Percentiles rank a stretch among this genome's conserved stretches.
Evolutionary conservation across 2,888 invertebrate genomes (phyloP).

Genomic region (Scaptomyza flava): DNA sequence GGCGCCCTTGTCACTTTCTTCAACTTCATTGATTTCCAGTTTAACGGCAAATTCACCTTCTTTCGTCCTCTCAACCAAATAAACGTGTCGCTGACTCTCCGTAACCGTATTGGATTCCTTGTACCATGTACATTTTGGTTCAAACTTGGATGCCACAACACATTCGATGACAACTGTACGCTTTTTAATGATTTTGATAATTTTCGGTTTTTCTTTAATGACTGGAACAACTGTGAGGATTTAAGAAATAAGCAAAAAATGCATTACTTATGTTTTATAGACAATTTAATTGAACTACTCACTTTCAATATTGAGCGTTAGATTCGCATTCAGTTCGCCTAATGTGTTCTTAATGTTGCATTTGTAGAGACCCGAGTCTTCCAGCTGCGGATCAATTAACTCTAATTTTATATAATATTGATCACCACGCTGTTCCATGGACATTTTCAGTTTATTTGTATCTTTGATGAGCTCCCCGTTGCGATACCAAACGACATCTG

Average conservation of each 20-base stretch:
- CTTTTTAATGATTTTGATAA: slow-evolving; percentile 96
- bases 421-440: slow-evolving; percentile 90
- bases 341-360: slow-evolving; percentile 98
- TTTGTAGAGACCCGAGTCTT: slow-evolving; percentile 98
- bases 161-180: slow-evolving; percentile 97
- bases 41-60: slow-evolving; percentile 95
- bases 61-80: slow-evolving; percentile 81
- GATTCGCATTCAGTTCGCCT: slow-evolving; percentile 98
- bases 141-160: slow-evolving; percentile 95
- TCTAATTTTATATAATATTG: slow-evolving; percentile 94
- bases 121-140: slow-evolving; percentile 97
- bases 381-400: slow-evolving; percentile 94
- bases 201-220: slow-evolving; percentile 95
- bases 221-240: slow-evolving; percentile 91
- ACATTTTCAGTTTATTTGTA: slow-evolving; percentile 92
- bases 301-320: slow-evolving; percentile 99
- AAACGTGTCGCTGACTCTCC: slow-evolving; percentile 86
- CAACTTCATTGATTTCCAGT: slow-evolving; percentile 94
- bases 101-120: slow-evolving; percentile 92
- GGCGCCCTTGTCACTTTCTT: slow-evolving; percentile 92
- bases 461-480: slow-evolving; percentile 92
- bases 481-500: slow-evolving; percentile 92
- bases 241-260: not conserved
- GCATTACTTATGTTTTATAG: not conserved
- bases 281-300: not conserved